Evolutionary conservation across 2,888 invertebrate genomes (phyloP), one percentile per base, ranked within the genome.

Genomic region (Amphipyra berbera): DNA sequence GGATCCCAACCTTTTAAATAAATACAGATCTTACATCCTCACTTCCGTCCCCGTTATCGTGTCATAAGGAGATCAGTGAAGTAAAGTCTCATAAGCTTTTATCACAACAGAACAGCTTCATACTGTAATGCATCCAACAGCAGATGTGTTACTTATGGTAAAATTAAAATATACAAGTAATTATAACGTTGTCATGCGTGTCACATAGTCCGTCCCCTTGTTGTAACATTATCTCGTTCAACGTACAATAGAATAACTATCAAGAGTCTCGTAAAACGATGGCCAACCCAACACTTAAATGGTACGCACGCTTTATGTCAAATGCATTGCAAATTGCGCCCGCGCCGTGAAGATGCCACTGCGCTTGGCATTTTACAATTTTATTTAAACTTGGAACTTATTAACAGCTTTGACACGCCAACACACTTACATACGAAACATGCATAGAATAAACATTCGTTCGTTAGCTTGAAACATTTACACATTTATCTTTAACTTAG

Each of bases 161-260:
- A 21, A 21, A 21, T 2, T 21, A 21, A 30, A 30, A 30, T 30
- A 6, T 30, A 30, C 30, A 30, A 4, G 6, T 15, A 3, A 21
- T 38, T 38, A 12, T 13, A 14, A 58, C 41, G 33, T 42, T 15
- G 21, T 59, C 57, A 53, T 54, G 50, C 50, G 44, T 64, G 14
- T 38, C 15, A 35, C 38, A 62, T 47, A 84, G 76, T 89, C 64
- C 90, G 82, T 73, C 79, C 85, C 88, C 63, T 76, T 37, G 56
- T 49, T 69, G 84, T 82, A 88, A 88, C 85, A 83, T 87, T 85
- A 91, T 89, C 83, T 88, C 75, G 78, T 84, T 83, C 82, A 83
- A 78, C 80, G 81, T 86, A 92, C 89, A 91, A 90, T 90, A 83
- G 88, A 88, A 87, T 88, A 89, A 87, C 87, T 86, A 89, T 88